These are phyloP conservation scores for Siniperca scherzeri DNA, from an alignment of 2,797 vertebrate species.

Conservation along the genomic window DNA sequence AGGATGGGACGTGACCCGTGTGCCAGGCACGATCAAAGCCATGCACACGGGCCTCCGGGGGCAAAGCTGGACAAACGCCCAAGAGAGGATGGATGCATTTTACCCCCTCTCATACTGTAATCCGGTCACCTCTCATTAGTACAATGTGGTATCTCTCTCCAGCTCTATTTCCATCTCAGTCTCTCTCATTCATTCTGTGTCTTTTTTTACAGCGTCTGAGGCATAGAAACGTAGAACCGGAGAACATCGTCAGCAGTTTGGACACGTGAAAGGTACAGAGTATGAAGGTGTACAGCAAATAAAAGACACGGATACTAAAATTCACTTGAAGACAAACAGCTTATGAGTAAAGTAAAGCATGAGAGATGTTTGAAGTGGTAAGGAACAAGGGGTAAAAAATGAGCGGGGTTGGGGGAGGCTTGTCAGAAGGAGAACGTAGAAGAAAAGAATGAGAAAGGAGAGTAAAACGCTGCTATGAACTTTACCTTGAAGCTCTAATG, in stretches of 20 bases:
- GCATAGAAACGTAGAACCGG: background rate
- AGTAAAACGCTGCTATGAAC: constrained; percentile 38
- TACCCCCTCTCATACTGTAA: constrained; percentile 7
- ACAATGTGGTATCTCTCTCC: background rate
- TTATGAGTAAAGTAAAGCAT: background rate
- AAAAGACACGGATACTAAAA: background rate
- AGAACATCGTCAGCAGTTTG: background rate
- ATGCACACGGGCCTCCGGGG: constrained; percentile 6
- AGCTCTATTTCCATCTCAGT: constrained; percentile 3
- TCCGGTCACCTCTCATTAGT: constrained; percentile 32
- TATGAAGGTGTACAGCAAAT: background rate
- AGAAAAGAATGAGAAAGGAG: constrained; percentile 35
- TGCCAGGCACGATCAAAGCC: constrained; percentile 45
- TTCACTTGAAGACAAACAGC: background rate
- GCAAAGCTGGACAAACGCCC: constrained; percentile 37
- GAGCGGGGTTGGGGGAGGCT: constrained; percentile 8
- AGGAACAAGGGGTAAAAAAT: constrained; percentile 32
- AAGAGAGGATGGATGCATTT: constrained; percentile 31
- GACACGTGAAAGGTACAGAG: background rate
- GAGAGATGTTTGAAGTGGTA: constrained; percentile 18
- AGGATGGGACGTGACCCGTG: constrained; percentile 40
- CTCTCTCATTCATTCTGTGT: background rate
- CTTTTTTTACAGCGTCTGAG: background rate
- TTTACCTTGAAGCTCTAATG: constrained; percentile 63
- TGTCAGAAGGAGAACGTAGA: constrained; percentile 32